A percentile compares a stretch with the other conserved stretches of the same genome.
phyloP scores from a whole-genome alignment of 2,113 vertebrate genomes.

The Phocoena sinus region DNA sequence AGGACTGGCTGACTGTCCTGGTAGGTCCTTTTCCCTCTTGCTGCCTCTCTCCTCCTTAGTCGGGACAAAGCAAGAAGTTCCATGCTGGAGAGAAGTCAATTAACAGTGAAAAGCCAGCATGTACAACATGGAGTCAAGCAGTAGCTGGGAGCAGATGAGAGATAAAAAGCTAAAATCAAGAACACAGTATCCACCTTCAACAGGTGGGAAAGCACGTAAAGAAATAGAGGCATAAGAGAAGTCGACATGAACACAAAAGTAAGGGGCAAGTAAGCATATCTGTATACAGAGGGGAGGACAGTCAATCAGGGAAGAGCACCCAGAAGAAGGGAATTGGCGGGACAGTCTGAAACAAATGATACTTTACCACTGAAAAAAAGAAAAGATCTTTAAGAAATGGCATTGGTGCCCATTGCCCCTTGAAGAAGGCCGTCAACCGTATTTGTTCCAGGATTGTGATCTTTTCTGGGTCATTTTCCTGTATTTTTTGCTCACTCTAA shows the following conservation, averaged over 20 bases:
- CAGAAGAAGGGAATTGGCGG: background rate
- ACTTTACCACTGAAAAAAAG: background rate
- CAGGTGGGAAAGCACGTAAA: background rate
- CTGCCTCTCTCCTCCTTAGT: background rate
- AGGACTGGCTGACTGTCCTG: rapidly evolving
- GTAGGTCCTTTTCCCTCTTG: background rate
- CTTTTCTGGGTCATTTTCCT: background rate
- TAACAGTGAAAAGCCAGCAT: background rate
- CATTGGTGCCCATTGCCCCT: rapidly evolving
- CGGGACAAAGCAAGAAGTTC: background rate
- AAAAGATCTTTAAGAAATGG: background rate
- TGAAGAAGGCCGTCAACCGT: background rate
- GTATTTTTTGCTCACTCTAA: background rate
- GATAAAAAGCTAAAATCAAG: background rate
- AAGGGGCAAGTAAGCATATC: rapidly evolving
- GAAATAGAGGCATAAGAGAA: background rate
- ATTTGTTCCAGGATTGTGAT: background rate
- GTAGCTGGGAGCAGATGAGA: background rate
- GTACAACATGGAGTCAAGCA: rapidly evolving
- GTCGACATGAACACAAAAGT: background rate
- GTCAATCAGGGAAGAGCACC: background rate
- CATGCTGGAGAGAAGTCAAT: background rate
- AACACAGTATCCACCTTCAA: rapidly evolving
- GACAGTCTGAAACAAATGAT: background rate
- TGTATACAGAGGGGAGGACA: rapidly evolving